Conservation (phyloP, 2,113 vertebrate species). For the Ptilonorhynchus violaceus region DNA sequence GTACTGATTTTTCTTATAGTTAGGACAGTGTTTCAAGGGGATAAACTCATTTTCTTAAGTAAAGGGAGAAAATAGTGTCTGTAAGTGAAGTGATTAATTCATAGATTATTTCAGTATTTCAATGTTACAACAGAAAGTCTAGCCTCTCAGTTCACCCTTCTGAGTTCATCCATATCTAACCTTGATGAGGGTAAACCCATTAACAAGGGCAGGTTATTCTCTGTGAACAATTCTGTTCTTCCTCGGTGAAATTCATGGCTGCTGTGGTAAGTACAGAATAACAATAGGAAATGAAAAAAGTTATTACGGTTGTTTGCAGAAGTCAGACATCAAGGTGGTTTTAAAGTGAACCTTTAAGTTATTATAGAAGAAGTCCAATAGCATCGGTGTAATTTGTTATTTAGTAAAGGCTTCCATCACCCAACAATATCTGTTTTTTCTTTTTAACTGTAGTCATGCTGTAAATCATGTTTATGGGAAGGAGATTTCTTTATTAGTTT, state of each 20-base stretch:
- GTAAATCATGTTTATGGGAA: conserved; percentile 40
- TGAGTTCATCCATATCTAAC: not conserved
- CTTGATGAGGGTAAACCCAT: not conserved
- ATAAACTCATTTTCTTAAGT: not conserved
- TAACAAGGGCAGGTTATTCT: not conserved
- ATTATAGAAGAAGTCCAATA: not conserved
- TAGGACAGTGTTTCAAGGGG: not conserved
- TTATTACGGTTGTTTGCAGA: conserved; percentile 23
- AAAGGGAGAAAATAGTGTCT: not conserved
- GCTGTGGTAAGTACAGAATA: not conserved
- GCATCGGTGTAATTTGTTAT: not conserved
- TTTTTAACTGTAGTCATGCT: not conserved
- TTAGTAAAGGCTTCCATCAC: not conserved
- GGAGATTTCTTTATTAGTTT: conserved; percentile 41
- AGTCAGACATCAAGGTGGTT: conserved; percentile 24
- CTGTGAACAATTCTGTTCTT: not conserved
- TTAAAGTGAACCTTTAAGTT: conserved; percentile 15
- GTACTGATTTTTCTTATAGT: not conserved
- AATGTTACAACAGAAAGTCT: not conserved
- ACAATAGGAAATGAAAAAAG: not conserved
- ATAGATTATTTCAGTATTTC: not conserved
- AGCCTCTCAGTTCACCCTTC: not conserved
- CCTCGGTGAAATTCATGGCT: conserved; percentile 26
- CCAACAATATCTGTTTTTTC: not conserved
- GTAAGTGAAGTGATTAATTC: not conserved